Evolutionary conservation across 92 coral and sea anemone species (phyloP), one percentile per base, ranked within the genome.

Genomic region (Phenganax marumi): DNA sequence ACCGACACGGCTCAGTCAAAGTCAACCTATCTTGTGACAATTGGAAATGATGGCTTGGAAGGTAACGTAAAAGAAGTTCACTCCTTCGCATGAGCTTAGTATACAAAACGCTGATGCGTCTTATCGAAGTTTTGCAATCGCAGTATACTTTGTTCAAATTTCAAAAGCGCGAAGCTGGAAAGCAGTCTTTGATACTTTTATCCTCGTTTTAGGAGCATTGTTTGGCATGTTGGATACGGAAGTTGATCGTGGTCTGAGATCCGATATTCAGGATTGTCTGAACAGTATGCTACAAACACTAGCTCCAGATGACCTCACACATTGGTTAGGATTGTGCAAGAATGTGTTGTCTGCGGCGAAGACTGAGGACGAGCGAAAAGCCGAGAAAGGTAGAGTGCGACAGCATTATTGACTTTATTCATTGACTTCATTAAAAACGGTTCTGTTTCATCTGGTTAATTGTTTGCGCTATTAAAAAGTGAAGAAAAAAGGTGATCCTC

Each of bases 171-270:
- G 43, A 33, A 33, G 43, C 43, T 33, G 43, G 43, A 33, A 5
- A 33, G 21, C 10, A 58, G 7, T 4, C 17, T 7, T 16, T 16
- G 19, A 56, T 14, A 11, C 24, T 0, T 56, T 56, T 7, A 56
- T 56, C 0, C 63, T 11, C 33, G 21, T 63, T 64, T 13, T 79
- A 94, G 98, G 98, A 73, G 97, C 98, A 58, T 57, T 95, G 68
- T 96, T 96, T 82, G 97, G 97, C 3, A 89, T 96, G 95, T 71
- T 96, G 73, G 99, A 96, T 58, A 96, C 93, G 19, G 99, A 96
- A 73, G 93, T 92, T 64, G 99, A 96, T 73, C 83, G 84, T 48
- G 97, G 93, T 78, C 79, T 96, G 90, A 93, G 97, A 77, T 92
- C 97, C 1, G 93, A 96, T 85, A 96, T 96, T 73, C 94, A 91